These are phyloP conservation scores for Dicaeum eximium DNA, from an alignment of 2,113 vertebrate species.

Conservation along the genomic window DNA sequence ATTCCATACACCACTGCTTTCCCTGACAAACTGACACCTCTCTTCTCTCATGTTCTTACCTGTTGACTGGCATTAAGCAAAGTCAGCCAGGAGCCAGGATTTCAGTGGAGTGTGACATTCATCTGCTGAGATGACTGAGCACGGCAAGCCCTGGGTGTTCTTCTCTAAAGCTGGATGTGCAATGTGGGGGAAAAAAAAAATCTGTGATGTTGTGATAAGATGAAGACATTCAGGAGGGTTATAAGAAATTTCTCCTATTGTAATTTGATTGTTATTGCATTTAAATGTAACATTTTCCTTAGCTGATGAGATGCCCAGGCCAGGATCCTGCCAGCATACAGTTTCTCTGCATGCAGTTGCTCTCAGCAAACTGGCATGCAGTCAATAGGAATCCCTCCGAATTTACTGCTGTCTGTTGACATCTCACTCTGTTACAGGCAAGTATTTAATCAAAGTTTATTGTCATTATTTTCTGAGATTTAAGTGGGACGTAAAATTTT, in stretches of 20 bases:
- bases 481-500: slow-evolving; percentile 74
- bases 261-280: slow-evolving; percentile 43
- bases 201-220: background rate
- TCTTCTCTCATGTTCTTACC: background rate
- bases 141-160: background rate
- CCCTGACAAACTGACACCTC: background rate
- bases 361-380: slow-evolving; percentile 50
- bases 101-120: slow-evolving; percentile 10
- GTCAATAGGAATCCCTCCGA: slow-evolving; percentile 47
- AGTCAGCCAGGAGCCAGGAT: slow-evolving; percentile 2
- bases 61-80: slow-evolving; percentile 40
- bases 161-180: background rate
- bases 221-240: background rate
- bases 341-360: slow-evolving; percentile 31
- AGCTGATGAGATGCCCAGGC: slow-evolving; percentile 22
- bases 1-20: slow-evolving; percentile 7
- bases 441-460: slow-evolving; percentile 74
- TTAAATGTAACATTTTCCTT: slow-evolving; percentile 27
- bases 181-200: background rate
- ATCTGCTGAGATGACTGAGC: background rate
- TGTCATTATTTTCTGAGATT: slow-evolving; percentile 73
- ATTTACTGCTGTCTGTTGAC: slow-evolving; percentile 60
- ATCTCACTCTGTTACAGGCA: slow-evolving; percentile 62
- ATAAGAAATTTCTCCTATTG: background rate
- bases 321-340: background rate